Evolutionary conservation across 2,113 vertebrate genomes (phyloP), one percentile per base, ranked within the genome.

Genomic region (Cathartes aura): DNA sequence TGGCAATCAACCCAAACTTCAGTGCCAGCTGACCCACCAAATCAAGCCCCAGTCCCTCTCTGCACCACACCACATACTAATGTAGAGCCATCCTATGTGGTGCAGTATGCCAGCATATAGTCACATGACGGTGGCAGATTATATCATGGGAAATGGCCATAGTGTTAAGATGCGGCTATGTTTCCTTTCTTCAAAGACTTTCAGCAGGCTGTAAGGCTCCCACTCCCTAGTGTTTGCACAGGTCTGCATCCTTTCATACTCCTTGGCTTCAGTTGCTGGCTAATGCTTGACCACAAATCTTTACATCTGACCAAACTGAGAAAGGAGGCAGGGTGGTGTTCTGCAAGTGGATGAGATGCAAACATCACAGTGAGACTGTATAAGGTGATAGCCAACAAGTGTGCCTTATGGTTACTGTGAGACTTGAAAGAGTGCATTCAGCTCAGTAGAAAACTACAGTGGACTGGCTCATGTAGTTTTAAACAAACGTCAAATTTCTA

Each of bases 111-210:
- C 22, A 34, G 74, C 27, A 34, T 18, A 14, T 27, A 60, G 26
- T 58, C 64, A 27, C 27, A 15, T 27, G 47, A 27, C 11, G 19
- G 55, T 38, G 38, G 27, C 55, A 34, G 11, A 24, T 36, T 38
- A 34, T 62, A 18, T 79, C 34, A 38, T 27, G 47, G 27, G 38
- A 48, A 42, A 52, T 50, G 9, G 59, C n/a, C 4, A 6, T 53
- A 84, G n/a, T 30, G 27, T 36, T 45, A 64, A 52, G 23, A 50
- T 38, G 16, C 1, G 1, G 26, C 59, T 59, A 19, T 0, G 0
- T 53, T 59, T 82, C 50, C 43, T 64, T 82, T 71, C 43, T 59
- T 66, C 15, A 20, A 26, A 89, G 72, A 53, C 42, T 47, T 71
- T 34, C 29, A 47, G 13, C 17, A 47, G 20, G 30, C 45, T 59